Base-by-base conservation (phyloP, 2,113 vertebrate species). In the Sisor rabdophorus region DNA sequence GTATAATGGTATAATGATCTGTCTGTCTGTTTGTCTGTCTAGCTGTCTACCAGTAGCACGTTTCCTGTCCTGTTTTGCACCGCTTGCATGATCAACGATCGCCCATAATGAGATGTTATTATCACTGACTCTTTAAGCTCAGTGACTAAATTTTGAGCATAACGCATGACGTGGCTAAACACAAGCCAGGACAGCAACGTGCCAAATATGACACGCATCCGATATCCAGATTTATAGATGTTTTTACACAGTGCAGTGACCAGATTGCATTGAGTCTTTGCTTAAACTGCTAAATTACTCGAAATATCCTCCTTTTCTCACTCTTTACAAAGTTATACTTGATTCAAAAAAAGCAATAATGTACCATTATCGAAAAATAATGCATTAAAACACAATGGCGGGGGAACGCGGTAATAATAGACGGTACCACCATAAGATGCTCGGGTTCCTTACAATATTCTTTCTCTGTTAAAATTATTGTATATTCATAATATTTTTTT, bases 131-230 rank as follows among this genome's bases (percentile, higher is more conserved):
- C 47, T 71, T 77, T 61, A 24, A 60, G 56, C 11, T 53, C 58
- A 26, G 56, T 77, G 76, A 77, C 47, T 71, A 19, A 71, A 26
- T 13, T n/a, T 58, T 16, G 48, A 69, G 17, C 55, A 70, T 77
- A 47, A 70, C 26, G 20, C 40, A 65, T 70, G 67, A 22, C 0
- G n/a, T 59, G 53, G n/a, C n/a, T 71, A 26, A 61, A 63, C 56
- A 54, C 61, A 52, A 70, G 56, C 36, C 76, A 61, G n/a, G 16
- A 28, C 47, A 64, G 55, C 26, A 75, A 70, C 56, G 59, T 56
- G 20, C 12, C 30, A 26, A 28, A 24, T 24, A 28, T 2, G 15
- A 22, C 12, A 50, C 13, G 16, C 20, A 58, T 40, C 64, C 67
- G 22, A 67, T 48, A 40, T 30, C n/a, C 16, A 64, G 28, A 65